Conservation (phyloP, 1,140 invertebrate genomes). For the Neodiprion fabricii region DNA sequence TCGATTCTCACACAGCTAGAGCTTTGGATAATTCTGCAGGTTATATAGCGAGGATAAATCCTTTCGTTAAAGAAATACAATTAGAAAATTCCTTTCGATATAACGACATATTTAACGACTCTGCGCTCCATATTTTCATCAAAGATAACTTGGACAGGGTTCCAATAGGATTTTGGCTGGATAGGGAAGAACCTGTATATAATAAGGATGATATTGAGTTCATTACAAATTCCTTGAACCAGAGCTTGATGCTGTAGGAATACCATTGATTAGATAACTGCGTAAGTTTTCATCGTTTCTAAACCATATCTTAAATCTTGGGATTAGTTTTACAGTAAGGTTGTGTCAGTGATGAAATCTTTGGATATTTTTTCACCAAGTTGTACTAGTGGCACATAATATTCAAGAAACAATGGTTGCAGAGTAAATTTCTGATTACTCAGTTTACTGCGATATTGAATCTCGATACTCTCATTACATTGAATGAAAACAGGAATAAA, state of each 20-base stretch:
- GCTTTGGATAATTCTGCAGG: conserved; percentile 55
- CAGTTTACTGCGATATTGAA: no score
- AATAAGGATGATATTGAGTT: conserved; percentile 65
- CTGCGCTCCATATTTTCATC: conserved; percentile 69
- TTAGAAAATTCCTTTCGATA: conserved; percentile 73
- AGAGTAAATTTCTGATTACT: no score
- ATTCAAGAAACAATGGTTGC: no score
- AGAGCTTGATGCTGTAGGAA: conserved; percentile 17
- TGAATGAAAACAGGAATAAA: not conserved
- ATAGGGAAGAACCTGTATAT: conserved; percentile 64
- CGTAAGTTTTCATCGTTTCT: no score
- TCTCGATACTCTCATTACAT: conserved; percentile 21
- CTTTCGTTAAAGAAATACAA: conserved; percentile 66
- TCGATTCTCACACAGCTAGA: conserved; percentile 59
- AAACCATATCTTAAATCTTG: no score
- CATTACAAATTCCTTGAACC: conserved; percentile 51
- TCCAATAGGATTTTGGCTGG: conserved; percentile 65
- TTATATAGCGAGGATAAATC: conserved; percentile 67
- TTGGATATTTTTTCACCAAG: no score
- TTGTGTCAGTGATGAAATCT: no score
- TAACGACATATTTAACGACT: conserved; percentile 76
- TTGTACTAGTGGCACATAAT: no score
- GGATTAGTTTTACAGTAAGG: no score
- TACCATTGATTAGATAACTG: no score
- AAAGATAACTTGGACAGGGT: conserved; percentile 56